Evolutionary conservation across 2,113 vertebrate species (phyloP), one percentile per base, ranked within the genome.

Genomic region (Anolis sagrei): DNA sequence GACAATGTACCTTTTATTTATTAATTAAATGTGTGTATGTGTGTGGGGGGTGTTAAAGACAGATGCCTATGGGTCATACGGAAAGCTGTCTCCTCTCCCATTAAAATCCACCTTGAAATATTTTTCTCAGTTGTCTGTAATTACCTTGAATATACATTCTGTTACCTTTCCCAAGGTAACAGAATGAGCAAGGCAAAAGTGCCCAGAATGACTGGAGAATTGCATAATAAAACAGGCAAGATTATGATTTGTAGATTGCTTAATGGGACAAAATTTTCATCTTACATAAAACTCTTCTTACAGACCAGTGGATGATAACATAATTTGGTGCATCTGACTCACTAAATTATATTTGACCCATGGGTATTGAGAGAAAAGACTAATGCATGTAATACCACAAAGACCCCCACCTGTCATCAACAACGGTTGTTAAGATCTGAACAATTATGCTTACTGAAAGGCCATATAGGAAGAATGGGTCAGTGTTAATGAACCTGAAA

Each of bases 311-410:
- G 44, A 77, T 0, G 21, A 77, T 0, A 27, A 34, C 0, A 25
- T 87, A 88, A 76, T 83, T 90, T 61, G 39, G 85, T 66, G 16
- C 21, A 25, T 82, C 69, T 51, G 86, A 93, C 44, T 89, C 80
- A 49, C 49, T 32, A 2, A 0, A 1, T 64, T 77, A 1, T 32
- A 29, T 14, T 58, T 85, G 87, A 84, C 79, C 75, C 86, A 2
- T 4, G 18, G 44, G 39, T 51, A 70, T 11, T 54, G n/a, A 69
- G 13, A 34, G 32, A 0, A 6, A 3, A 13, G 54, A 32, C 25
- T 8, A 77, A n/a, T n/a, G 76, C 16, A 51, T 0, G 18, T 58
- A 75, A 76, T 73, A 27, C 49, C 29, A 81, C 25, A 2, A 27
- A 1, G 0, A 0, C 9, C 76, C 36, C 72, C 54, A 19, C 64